Base-by-base conservation (phyloP, 2,113 vertebrate species). In the Halcyon senegalensis region DNA sequence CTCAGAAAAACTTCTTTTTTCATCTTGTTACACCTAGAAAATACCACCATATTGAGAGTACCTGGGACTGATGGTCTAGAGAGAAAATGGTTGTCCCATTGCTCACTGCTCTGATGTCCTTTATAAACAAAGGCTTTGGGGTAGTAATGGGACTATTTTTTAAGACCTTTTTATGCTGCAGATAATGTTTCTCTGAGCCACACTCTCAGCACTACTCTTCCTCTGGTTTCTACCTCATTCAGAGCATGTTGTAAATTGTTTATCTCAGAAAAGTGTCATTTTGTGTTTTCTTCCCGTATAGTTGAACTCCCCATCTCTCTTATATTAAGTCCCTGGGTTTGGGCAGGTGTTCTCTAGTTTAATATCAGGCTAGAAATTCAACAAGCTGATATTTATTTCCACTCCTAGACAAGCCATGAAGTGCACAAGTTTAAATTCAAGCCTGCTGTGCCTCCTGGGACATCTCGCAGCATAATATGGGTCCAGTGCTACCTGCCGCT, bases 321-420 rank as follows among this genome's bases (percentile, higher is more conserved):
- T 6, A 25, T 19, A 78, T 76, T 41, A 93, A 75, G 46, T 60
- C 37, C 19, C 21, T 23, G 18, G 4, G 55, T 91, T 7, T 1
- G 39, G 39, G 33, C n/a, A 70, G 46, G 44, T 74, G 43, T 18
- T 82, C 53, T 72, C 25, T 55, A 25, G 43, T 72, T 91, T 70
- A 93, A 74, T 78, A 68, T 30, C 74, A 68, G 62, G 33, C 21
- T 62, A 39, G 81, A 89, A 89, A 75, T 58, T 73, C 48, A 68
- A 50, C 66, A n/a, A 78, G 30, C 74, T 84, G 77, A 44, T 53
- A 60, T 91, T 84, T 89, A 73, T 46, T 92, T 73, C 89, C 75
- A 84, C 68, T 86, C 53, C 35, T 46, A 24, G 51, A 63, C 21
- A 8, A 91, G 43, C 43, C 43, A 16, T 23, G 56, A 90, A 63